These are phyloP conservation scores for Pseudotriccus pelzelni DNA, from an alignment of 2,797 vertebrate species.

Conservation along the genomic window DNA sequence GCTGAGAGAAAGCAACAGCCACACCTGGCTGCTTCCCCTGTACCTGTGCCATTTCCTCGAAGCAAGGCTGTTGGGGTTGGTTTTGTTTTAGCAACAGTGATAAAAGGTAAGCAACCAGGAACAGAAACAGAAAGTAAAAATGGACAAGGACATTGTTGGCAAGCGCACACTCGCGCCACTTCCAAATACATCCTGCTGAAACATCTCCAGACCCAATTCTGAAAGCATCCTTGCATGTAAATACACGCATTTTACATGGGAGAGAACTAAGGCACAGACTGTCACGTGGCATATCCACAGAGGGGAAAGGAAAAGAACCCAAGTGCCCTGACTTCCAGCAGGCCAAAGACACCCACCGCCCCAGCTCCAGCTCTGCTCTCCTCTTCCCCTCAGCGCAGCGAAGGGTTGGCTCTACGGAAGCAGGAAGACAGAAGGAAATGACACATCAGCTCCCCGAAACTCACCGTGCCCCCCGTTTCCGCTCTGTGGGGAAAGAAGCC, in stretches of 20 bases:
- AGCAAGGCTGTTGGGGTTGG: accelerated
- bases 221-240: neutral
- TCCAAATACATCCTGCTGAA: neutral
- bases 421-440: neutral
- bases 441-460: too few relatives aligned
- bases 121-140: slow-evolving; percentile 14
- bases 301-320: neutral
- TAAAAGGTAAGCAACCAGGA: neutral
- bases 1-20: neutral
- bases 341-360: neutral
- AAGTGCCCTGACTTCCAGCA: neutral
- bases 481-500: neutral
- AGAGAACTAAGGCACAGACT: neutral
- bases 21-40: neutral
- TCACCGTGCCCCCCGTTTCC: neutral
- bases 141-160: neutral
- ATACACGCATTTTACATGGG: neutral
- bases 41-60: neutral
- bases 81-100: accelerated
- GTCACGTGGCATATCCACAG: accelerated
- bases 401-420: neutral
- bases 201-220: neutral
- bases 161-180: accelerated
- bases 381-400: neutral
- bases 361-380: neutral